Base-by-base conservation (phyloP, 2,797 vertebrate genomes). In the Rhinogobio ventralis region DNA sequence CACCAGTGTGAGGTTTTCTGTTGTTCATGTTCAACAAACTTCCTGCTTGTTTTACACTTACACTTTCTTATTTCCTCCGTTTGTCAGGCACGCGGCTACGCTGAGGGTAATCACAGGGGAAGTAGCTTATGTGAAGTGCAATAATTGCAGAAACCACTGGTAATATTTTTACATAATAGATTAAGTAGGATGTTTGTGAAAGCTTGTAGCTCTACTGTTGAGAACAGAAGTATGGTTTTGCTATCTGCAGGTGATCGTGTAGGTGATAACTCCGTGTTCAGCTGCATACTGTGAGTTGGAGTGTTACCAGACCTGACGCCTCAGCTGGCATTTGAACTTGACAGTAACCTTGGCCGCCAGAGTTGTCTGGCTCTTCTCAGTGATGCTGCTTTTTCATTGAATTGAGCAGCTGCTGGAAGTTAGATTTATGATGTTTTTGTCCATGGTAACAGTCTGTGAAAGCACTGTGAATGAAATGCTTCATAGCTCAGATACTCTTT, bases 391-490 rank as follows among this genome's bases (percentile, higher is more conserved):
- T 74, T 72, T 75, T 85, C 72, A 67, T 84, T 77, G 71, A 74
- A 78, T 84, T 72, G 60, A 73, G 81, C 83, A 89, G 86, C 87
- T 86, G 86, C 81, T 79, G 81, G 85, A 84, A 87, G 33, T 53
- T 77, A 79, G 53, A 87, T 88, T 86, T 88, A 84, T 86, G 83
- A 57, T 88, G 85, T 79, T 88, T 89, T 87, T 68, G 66, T 82
- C 79, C 71, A 80, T 87, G 79, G 87, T 72, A 86, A 86, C 85
- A 86, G 83, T 74, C 85, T 67, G 78, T 64, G 79, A 84, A 84
- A 81, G 77, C 64, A 78, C 72, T 53, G 49, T 69, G 69, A 85
- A 80, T 67, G 62, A 69, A 80, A 86, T 75, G 39, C 42, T 42
- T 53, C 64, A 73, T 45, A 36, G 33, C 20, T 14, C 28, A 53